phyloP scores from a whole-genome alignment of 2,888 invertebrate species.

The Ophonus ardosiacus region DNA sequence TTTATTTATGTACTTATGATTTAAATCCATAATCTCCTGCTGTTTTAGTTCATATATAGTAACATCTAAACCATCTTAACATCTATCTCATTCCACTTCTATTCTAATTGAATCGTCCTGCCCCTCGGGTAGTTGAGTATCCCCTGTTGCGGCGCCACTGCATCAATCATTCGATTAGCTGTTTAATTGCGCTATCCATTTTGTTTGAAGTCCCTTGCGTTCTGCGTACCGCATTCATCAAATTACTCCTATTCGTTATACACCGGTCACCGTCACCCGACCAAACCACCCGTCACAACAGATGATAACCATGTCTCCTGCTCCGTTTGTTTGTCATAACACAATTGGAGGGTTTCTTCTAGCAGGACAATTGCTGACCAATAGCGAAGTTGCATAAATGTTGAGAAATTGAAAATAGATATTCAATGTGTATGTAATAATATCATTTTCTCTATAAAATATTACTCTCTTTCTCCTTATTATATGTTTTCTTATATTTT shows the following conservation, averaged over 20 bases:
- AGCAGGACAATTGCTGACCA: not conserved
- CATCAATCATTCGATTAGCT: constrained; percentile 75
- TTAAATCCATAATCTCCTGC: no score
- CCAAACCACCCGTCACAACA: not conserved
- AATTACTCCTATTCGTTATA: constrained; percentile 69
- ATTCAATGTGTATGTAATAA: no score
- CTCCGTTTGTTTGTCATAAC: not conserved
- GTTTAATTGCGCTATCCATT: constrained; percentile 75
- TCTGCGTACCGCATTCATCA: constrained; percentile 72
- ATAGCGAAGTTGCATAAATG: not conserved
- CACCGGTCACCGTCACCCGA: constrained; percentile 9
- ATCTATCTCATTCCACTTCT: not conserved
- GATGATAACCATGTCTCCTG: not conserved
- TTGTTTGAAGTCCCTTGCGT: constrained; percentile 71
- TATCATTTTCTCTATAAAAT: no score
- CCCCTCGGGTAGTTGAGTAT: not conserved
- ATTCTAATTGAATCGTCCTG: not conserved
- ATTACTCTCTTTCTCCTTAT: no score
- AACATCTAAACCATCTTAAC: not conserved
- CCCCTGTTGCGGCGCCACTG: constrained; percentile 62
- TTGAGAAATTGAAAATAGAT: no score
- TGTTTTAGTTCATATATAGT: no score
- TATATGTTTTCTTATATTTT: no score
- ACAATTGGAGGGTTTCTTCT: not conserved
- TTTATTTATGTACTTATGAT: no score